Evolutionary conservation across 1,140 invertebrate species (phyloP).

Genomic region (Macrosteles quadrilineatus): DNA sequence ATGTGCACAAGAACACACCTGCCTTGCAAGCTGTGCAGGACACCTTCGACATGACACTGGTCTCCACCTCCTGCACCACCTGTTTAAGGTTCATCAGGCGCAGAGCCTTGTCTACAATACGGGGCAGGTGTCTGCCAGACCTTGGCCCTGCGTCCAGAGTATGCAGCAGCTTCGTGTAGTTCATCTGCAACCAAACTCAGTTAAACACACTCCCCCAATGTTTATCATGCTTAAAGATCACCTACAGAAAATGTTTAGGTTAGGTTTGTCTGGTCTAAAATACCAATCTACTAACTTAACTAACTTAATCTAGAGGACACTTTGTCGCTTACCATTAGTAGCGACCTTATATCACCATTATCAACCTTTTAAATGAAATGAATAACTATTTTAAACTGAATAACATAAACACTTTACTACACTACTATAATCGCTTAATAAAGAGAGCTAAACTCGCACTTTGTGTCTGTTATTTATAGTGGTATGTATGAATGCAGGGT

Average conservation of each 20-base stretch:
- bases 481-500: too few species aligned
- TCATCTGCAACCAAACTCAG: constrained; percentile 37
- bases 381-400: too few species aligned
- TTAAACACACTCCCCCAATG: not conserved
- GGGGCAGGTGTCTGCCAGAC: constrained; percentile 62
- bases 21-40: constrained; percentile 89
- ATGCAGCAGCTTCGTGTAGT: constrained; percentile 67
- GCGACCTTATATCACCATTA: not conserved
- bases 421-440: too few species aligned
- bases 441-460: too few species aligned
- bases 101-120: constrained; percentile 79
- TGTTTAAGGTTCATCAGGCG: constrained; percentile 79
- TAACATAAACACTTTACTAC: too few species aligned
- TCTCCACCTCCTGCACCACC: constrained; percentile 84
- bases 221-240: not conserved
- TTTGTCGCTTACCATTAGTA: not conserved
- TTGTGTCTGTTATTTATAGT: too few species aligned
- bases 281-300: not conserved
- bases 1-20: constrained; percentile 56
- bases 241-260: not conserved
- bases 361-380: not conserved
- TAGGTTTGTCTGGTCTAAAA: too few species aligned
- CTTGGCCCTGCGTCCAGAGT: constrained; percentile 53
- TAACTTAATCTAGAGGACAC: not conserved
- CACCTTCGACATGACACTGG: constrained; percentile 87